A percentile compares a stretch with the other conserved stretches of the same genome.
phyloP scores from a whole-genome alignment of 1,140 invertebrate species.

The Sminthurides bifidus region DNA sequence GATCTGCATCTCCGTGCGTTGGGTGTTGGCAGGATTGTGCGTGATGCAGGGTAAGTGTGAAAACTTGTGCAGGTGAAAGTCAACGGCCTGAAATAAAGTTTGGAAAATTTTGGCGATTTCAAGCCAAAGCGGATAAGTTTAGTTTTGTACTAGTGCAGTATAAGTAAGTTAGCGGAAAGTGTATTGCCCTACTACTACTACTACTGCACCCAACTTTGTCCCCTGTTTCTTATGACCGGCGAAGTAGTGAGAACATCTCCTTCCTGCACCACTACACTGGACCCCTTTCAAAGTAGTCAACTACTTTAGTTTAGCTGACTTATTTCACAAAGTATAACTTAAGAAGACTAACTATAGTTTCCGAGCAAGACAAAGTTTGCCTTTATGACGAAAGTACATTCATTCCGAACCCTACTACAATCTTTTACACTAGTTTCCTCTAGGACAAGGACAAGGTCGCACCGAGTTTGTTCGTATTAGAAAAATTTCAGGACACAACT shows the following conservation, averaged over 20 bases:
- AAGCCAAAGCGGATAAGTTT: conserved; percentile 25
- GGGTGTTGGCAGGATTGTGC: too few species aligned
- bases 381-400: conserved; percentile 26
- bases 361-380: conserved; percentile 16
- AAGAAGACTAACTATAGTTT: neutral
- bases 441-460: conserved; percentile 23
- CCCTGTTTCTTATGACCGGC: too few species aligned
- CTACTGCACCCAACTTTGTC: too few species aligned
- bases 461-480: too few species aligned
- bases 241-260: too few species aligned
- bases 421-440: neutral
- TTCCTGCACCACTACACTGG: too few species aligned
- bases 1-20: too few species aligned
- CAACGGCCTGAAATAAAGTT: conserved; percentile 23
- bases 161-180: conserved; percentile 3
- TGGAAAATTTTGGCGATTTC: conserved; percentile 25
- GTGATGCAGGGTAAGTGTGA: too few species aligned
- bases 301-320: too few species aligned
- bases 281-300: too few species aligned
- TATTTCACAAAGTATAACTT: neutral
- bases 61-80: conserved; percentile 20
- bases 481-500: too few species aligned
- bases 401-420: conserved; percentile 2
- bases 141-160: conserved; percentile 22
- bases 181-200: too few species aligned